phyloP scores from a whole-genome alignment of 2,113 vertebrate genomes.

The Eclectus roratus region DNA sequence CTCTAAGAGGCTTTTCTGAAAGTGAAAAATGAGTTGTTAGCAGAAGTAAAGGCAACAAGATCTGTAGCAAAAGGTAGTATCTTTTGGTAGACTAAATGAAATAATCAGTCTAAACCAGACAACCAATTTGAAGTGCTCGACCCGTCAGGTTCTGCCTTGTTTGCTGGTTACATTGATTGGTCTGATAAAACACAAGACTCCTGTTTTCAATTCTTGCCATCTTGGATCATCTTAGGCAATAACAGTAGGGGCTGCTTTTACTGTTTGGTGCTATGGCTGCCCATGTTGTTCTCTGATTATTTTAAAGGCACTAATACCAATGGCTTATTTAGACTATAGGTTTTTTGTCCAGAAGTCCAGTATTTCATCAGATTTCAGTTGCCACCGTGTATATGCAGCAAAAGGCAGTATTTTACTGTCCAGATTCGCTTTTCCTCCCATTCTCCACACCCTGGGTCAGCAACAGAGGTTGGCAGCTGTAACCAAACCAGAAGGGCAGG shows the following conservation, averaged over 20 bases:
- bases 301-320: not conserved
- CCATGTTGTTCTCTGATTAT: not conserved
- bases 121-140: not conserved
- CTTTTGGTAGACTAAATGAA: not conserved
- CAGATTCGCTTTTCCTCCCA: not conserved
- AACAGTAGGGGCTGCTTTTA: not conserved
- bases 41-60: not conserved
- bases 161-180: not conserved
- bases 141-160: not conserved
- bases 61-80: not conserved
- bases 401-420: not conserved
- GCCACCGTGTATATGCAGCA: not conserved
- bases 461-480: not conserved
- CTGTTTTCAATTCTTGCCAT: not conserved
- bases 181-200: not conserved
- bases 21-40: not conserved
- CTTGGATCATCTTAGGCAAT: not conserved
- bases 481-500: not conserved
- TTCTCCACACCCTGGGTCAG: fast-evolving
- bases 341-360: not conserved
- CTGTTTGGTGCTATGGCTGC: not conserved
- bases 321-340: not conserved
- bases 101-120: not conserved
- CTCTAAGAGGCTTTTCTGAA: not conserved
- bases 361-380: not conserved